Percentiles rank a stretch among this genome's conserved stretches.
These are phyloP conservation scores for Notechis scutatus DNA, from an alignment of 2,113 vertebrate species.

Conservation along the genomic window DNA sequence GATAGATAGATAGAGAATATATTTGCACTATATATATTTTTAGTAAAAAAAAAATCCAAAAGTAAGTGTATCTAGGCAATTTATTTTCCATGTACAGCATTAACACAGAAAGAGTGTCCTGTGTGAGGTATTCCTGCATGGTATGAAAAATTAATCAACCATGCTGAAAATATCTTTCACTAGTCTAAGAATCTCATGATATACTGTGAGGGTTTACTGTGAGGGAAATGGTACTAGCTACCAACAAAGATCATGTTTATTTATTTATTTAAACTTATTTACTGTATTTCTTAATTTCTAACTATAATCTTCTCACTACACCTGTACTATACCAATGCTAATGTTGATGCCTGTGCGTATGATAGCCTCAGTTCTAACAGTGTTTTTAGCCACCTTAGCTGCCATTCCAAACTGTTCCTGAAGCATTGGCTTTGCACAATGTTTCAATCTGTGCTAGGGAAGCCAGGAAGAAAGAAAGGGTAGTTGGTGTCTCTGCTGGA, in stretches of 20 bases:
- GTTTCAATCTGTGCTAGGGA: background rate
- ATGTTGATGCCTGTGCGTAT: too few relatives aligned
- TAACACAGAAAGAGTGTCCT: background rate
- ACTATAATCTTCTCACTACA: too few relatives aligned
- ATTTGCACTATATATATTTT: too few relatives aligned
- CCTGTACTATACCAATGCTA: too few relatives aligned
- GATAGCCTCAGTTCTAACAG: background rate
- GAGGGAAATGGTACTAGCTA: too few relatives aligned
- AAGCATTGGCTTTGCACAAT: background rate
- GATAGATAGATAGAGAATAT: too few relatives aligned
- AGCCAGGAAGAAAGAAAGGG: background rate
- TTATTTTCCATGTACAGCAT: background rate
- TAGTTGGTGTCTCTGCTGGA: background rate
- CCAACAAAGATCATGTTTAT: too few relatives aligned
- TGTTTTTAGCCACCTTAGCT: background rate
- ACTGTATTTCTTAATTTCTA: too few relatives aligned
- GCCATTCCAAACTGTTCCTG: background rate
- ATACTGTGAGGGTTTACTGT: too few relatives aligned
- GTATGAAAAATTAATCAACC: background rate
- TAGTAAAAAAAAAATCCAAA: background rate
- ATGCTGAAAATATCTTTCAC: background rate
- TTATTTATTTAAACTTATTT: too few relatives aligned
- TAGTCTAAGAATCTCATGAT: too few relatives aligned
- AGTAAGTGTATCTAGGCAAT: background rate
- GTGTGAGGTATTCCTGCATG: background rate